phyloP scores from a whole-genome alignment of 2,113 vertebrate species.

The Bos taurus region ARS-UCD2.0 NC_037333.1:16854501-16855000 shows the following conservation, averaged over 20 bases:
- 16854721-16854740: background rate
- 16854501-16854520: background rate
- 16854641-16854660: background rate
- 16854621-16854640: background rate
- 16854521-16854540: background rate
- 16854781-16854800: background rate
- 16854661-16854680: background rate
- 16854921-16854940: background rate
- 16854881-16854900: background rate
- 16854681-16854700: background rate
- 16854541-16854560: background rate
- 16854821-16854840: fast-evolving
- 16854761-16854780: background rate
- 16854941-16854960: background rate
- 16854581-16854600: background rate
- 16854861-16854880: background rate
- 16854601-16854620: background rate
- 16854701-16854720: background rate
- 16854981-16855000: background rate
- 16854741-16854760: background rate
- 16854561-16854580: background rate
- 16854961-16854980: background rate
- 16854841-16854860: background rate
- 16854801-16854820: background rate
- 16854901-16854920: background rate